phyloP scores from a whole-genome alignment of 2,797 vertebrate species.

The Enteromius anoplus region DNA sequence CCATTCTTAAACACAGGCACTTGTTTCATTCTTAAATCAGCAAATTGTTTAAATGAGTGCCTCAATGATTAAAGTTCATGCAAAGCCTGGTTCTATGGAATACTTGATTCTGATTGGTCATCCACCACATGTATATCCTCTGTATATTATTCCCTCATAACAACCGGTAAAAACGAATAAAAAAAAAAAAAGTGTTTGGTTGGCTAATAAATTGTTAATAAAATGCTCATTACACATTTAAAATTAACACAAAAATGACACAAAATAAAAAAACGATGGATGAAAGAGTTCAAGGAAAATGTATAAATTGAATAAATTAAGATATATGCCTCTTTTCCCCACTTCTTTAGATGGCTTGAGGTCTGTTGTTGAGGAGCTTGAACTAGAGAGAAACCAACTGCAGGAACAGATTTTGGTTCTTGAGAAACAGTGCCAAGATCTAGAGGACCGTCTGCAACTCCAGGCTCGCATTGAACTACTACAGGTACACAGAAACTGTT shows the following conservation, averaged over 20 bases:
- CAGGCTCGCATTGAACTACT: constrained; percentile 86
- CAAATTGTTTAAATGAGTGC: no score
- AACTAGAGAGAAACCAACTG: constrained; percentile 90
- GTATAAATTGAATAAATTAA: not conserved
- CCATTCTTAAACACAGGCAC: not conserved
- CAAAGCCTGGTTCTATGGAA: no score
- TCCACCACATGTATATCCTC: not conserved
- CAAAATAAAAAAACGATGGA: not conserved
- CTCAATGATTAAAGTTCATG: no score
- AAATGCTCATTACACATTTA: not conserved
- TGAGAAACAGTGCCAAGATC: constrained; percentile 86
- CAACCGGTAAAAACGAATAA: not conserved
- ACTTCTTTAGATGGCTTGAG: constrained; percentile 76
- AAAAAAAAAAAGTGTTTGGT: not conserved
- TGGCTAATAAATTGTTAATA: not conserved
- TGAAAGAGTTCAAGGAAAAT: not conserved
- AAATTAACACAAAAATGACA: not conserved
- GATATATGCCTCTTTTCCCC: not conserved
- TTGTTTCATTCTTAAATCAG: no score
- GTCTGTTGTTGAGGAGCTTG: constrained; percentile 88
- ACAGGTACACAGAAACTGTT: constrained; percentile 76
- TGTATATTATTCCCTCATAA: not conserved
- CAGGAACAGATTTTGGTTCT: constrained; percentile 91
- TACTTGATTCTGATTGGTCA: not conserved
- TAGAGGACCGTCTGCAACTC: constrained; percentile 88